Conservation (phyloP, 2,888 invertebrate genomes). For the Mactromeris polynyma region DNA sequence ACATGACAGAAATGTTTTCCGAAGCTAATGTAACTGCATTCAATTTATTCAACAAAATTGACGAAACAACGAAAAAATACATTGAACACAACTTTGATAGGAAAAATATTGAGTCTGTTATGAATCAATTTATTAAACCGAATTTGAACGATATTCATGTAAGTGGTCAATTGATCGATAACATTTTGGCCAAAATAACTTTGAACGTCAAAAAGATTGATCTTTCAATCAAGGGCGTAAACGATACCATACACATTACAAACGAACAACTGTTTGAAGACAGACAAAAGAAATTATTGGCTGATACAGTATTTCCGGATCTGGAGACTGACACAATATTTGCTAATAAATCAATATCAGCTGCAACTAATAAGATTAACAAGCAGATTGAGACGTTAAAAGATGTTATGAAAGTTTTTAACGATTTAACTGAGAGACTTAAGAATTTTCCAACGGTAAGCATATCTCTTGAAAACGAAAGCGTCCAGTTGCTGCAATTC, state of each 20-base stretch:
- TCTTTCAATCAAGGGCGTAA: slow-evolving; percentile 38
- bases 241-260: slow-evolving; percentile 55
- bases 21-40: neutral
- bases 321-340: slow-evolving; percentile 17
- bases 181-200: slow-evolving; percentile 35
- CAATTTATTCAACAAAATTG: neutral
- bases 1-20: slow-evolving; percentile 23
- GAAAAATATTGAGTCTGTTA: slow-evolving; percentile 28
- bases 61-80: neutral
- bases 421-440: slow-evolving; percentile 22
- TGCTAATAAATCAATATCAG: slow-evolving; percentile 30
- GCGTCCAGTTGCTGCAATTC: neutral
- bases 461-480: slow-evolving; percentile 36
- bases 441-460: slow-evolving; percentile 21
- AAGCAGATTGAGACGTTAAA: slow-evolving; percentile 8
- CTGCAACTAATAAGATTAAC: neutral
- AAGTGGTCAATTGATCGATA: neutral
- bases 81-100: slow-evolving; percentile 21
- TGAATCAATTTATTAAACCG: slow-evolving; percentile 35
- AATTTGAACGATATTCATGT: slow-evolving; percentile 19
- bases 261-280: slow-evolving; percentile 60
- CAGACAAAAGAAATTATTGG: slow-evolving; percentile 57
- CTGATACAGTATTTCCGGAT: slow-evolving; percentile 56
- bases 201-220: slow-evolving; percentile 19
- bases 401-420: slow-evolving; percentile 26